Evolutionary conservation across 2,888 invertebrate genomes (phyloP), one percentile per base, ranked within the genome.

Genomic region (Amblyjoppa fuscipennis): DNA sequence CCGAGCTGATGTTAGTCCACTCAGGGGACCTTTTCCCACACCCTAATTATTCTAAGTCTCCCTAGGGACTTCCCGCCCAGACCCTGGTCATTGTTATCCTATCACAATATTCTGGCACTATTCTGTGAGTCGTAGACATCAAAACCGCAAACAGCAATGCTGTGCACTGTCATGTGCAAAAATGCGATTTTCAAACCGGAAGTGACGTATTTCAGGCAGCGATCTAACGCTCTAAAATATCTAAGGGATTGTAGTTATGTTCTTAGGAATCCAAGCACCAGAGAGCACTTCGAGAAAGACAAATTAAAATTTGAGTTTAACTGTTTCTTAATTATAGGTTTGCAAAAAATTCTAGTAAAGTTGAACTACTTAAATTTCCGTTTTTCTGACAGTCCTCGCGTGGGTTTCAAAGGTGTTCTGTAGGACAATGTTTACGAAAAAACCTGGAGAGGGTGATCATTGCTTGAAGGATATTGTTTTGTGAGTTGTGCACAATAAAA

Each of bases 371-470:
- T 16, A 34, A 64, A 64, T 64, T 11, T 31, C 7, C 1, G 16
- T 31, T 64, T 61, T 11, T 5, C 11, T 4, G 25, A 6, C 13
- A 28, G 16, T n/a, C 31, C 6, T 34, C 64, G n/a, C 34, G 31
- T 5, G 6, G 64, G 16, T 31, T 31, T 34, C 31, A 13, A 7
- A 0, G 16, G 1, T 64, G n/a, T 64, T 64, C 16, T 13, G 64
- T 6, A 7, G 5, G 25, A 34, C 64, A 31, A 64, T 31, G 64
- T 64, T 31, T 61, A 20, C 13, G 61, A 16, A 34, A 61, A n/a
- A 31, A 61, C 34, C 34, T 1, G 6, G 1, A 64, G 64, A 74
- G 28, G 45, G 41, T 68, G 28, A 45, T 73, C 56, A 45, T 75
- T 66, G 45, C 71, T 82, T 71, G n/a, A 28, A 20, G 20, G 20